These are phyloP conservation scores for Furcifer pardalis DNA, from an alignment of 2,797 vertebrate species.

Conservation along the genomic window DNA sequence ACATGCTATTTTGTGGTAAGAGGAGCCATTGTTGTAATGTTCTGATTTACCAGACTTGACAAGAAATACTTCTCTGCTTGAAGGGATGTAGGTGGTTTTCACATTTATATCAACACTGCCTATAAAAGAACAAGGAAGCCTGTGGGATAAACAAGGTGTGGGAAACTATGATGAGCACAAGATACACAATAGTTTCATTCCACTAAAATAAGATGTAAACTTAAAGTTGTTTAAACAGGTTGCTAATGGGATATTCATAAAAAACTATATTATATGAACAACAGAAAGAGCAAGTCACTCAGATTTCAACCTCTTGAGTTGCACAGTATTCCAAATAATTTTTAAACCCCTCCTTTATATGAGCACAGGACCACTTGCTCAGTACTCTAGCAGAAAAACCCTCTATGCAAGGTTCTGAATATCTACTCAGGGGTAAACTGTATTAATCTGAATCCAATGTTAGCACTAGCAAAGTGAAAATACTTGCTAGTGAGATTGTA, in stretches of 20 bases:
- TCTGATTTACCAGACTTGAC: slow-evolving; percentile 40
- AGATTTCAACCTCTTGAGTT: not conserved
- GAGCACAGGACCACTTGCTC: too few species aligned
- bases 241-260: not conserved
- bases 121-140: slow-evolving; percentile 46
- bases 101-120: slow-evolving; percentile 47
- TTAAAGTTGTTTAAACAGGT: not conserved
- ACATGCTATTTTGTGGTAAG: slow-evolving; percentile 40
- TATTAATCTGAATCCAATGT: too few species aligned
- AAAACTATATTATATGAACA: slow-evolving; percentile 22
- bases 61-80: slow-evolving; percentile 42
- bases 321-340: not conserved
- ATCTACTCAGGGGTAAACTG: too few species aligned
- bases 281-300: not conserved
- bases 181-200: not conserved
- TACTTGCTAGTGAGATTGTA: too few species aligned
- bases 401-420: too few species aligned
- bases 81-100: slow-evolving; percentile 35
- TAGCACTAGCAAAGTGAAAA: too few species aligned
- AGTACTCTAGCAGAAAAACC: too few species aligned
- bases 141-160: slow-evolving; percentile 16
- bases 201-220: not conserved
- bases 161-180: not conserved
- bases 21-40: slow-evolving; percentile 25
- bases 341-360: not conserved